Base-by-base conservation (phyloP, 2,113 vertebrate species). In the Odontophorus gujanensis region DNA sequence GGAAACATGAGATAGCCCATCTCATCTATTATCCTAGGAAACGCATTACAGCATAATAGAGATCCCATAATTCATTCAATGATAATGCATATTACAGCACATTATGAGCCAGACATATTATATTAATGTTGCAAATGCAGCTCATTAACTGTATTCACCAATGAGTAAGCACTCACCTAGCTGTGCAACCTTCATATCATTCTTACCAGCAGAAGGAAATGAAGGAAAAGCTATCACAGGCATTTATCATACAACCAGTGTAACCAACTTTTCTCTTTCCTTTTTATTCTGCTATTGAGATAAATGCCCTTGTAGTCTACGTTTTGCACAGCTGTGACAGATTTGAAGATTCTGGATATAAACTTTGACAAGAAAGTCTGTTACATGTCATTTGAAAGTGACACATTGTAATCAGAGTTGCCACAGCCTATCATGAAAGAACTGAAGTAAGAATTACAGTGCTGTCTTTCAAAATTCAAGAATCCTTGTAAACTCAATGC, bases 1-100 rank as follows among this genome's bases (percentile, higher is more conserved):
- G 71, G 85, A 95, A 96, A 94, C 53, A 58, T 26, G 66, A 72
- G 51, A 89, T 93, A 95, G 95, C 94, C 76, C 57, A 86, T 95
- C 63, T 93, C 63, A 72, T 86, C 67, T 92, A 86, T 95, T 92
- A 88, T 47, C 47, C 47, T 89, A 81, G 80, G 61, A 96, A 97
- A 74, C 81, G 42, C 62, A 69, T 94, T 94, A 77, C 48, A 92
- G 81, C 63, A 66, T 93, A 87, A 90, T 36, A 94, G 73, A 93
- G 66, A 84, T 63, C 43, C 36, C 47, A 80, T 97, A 95, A 96
- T 96, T 94, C 89, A 92, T 83, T 93, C 63, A 48, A 57, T 45
- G 58, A 82, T 77, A 82, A 69, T 90, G 58, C 42, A 6, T 71
- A 45, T 73, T 92, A 34, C 26, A 92, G 88, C 48, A 89, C 65